phyloP scores from a whole-genome alignment of 2,888 invertebrate species.

The Micoletzkya japonica region DNA sequence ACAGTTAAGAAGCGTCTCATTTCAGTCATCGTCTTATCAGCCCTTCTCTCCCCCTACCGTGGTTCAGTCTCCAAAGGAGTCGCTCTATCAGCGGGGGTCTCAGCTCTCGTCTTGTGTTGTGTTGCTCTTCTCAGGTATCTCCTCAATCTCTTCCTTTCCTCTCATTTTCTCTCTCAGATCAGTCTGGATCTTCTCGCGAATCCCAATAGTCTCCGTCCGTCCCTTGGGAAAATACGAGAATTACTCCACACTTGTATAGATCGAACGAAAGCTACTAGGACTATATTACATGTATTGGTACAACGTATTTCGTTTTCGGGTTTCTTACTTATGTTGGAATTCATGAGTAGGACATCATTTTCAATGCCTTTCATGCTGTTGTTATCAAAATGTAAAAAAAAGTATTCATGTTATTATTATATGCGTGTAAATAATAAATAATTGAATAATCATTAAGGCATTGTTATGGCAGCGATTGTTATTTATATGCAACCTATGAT shows the following conservation, averaged over 20 bases:
- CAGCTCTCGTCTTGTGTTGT: constrained; percentile 35
- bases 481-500: too few relatives aligned
- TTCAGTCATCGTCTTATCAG: constrained; percentile 37
- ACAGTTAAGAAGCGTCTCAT: neutral
- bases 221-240: constrained; percentile 14
- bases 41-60: constrained; percentile 28
- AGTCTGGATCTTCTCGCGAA: constrained; percentile 7
- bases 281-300: too few relatives aligned
- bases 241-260: constrained; percentile 13
- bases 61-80: constrained; percentile 38
- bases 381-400: too few relatives aligned
- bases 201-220: neutral
- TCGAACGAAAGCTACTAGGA: too few relatives aligned
- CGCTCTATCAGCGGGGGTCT: constrained; percentile 36
- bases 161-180: constrained; percentile 2
- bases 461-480: too few relatives aligned
- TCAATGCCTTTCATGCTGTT: too few relatives aligned
- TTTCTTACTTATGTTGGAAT: too few relatives aligned
- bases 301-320: too few relatives aligned
- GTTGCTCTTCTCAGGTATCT: constrained; percentile 11
- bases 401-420: too few relatives aligned
- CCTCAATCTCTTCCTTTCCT: neutral
- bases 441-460: too few relatives aligned
- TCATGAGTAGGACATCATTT: too few relatives aligned
- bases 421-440: too few relatives aligned